Conservation (phyloP, 2,797 vertebrate genomes). For the Odontamblyopus rebecca region DNA sequence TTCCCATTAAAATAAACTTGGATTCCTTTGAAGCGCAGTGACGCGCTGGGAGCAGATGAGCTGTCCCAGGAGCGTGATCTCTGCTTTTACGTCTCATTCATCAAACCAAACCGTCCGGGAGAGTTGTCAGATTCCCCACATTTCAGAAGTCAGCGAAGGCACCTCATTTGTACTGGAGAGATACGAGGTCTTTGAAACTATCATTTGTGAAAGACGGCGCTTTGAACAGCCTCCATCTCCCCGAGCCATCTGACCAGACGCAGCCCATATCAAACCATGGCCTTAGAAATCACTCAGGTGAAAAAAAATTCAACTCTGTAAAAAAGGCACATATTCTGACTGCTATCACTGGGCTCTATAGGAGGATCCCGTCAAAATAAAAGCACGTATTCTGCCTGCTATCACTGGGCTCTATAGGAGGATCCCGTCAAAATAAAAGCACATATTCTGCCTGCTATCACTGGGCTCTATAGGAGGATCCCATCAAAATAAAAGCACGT, state of each 20-base stretch:
- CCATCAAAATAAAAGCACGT: too few relatives aligned
- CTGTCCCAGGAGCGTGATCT: not conserved
- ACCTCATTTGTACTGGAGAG: not conserved
- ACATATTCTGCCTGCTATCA: not conserved
- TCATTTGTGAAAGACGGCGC: conserved; percentile 1
- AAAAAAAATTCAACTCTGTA: not conserved
- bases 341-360: too few relatives aligned
- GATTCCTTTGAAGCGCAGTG: not conserved
- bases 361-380: not conserved
- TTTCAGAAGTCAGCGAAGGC: not conserved
- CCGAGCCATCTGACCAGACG: conserved; percentile 19
- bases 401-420: conserved; percentile 1
- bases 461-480: not conserved
- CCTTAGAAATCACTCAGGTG: not conserved
- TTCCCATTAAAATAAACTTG: not conserved
- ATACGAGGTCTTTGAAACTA: not conserved
- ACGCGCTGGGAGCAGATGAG: not conserved
- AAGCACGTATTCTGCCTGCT: too few relatives aligned
- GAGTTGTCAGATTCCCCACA: not conserved
- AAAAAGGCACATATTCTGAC: not conserved
- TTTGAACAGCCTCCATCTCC: not conserved
- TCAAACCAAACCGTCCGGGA: not conserved
- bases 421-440: conserved; percentile 21
- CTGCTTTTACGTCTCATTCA: not conserved
- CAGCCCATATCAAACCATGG: not conserved